Conservation (phyloP, 1,140 invertebrate genomes). For the Ceratoteleas bidentatus region DNA sequence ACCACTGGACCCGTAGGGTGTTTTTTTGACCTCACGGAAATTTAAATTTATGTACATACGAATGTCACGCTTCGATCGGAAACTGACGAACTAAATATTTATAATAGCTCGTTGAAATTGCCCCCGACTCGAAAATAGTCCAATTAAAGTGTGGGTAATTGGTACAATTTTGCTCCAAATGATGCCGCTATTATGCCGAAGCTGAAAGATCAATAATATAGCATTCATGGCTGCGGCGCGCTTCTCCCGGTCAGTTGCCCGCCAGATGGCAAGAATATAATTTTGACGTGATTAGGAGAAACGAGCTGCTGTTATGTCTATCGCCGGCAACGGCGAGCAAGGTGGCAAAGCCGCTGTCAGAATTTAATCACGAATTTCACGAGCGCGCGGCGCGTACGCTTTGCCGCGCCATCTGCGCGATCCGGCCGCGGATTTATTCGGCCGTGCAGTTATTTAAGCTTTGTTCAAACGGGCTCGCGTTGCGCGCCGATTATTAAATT, state of each 20-base stretch:
- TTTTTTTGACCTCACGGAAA: no score
- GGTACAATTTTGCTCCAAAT: slow-evolving; percentile 46
- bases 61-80: neutral
- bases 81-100: slow-evolving; percentile 1
- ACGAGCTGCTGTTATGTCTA: slow-evolving; percentile 58
- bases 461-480: slow-evolving; percentile 36
- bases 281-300: slow-evolving; percentile 66
- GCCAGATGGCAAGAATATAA: slow-evolving; percentile 67
- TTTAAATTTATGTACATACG: neutral
- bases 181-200: slow-evolving; percentile 34
- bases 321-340: slow-evolving; percentile 37
- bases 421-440: slow-evolving; percentile 30
- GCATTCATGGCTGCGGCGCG: slow-evolving; percentile 28
- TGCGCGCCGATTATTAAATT: slow-evolving; percentile 39
- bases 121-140: slow-evolving; percentile 18
- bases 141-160: slow-evolving; percentile 47
- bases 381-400: slow-evolving; percentile 16
- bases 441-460: slow-evolving; percentile 44
- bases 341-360: slow-evolving; percentile 44
- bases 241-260: slow-evolving; percentile 56
- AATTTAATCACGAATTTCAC: slow-evolving; percentile 56
- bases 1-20: no score
- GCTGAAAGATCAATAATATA: slow-evolving; percentile 47
- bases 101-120: neutral
- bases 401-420: slow-evolving; percentile 54